phyloP scores from a whole-genome alignment of 2,797 vertebrate genomes.

The Pseudopleuronectes americanus region DNA sequence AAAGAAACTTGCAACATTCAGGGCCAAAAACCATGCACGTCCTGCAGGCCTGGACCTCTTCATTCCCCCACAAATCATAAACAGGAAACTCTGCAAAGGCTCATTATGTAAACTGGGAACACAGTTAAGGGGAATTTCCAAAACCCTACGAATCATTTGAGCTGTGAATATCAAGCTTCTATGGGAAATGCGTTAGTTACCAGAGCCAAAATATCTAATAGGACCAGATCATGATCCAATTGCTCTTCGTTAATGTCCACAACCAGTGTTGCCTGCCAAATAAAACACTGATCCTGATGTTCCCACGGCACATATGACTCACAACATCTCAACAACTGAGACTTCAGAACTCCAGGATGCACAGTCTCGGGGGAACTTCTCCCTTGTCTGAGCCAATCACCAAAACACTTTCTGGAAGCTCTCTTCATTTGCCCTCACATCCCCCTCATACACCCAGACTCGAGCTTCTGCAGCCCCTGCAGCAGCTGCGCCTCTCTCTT shows the following conservation, averaged over 20 bases:
- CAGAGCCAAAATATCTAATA: too few relatives aligned
- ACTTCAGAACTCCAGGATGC: background rate
- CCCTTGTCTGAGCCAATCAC: background rate
- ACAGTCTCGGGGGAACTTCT: background rate
- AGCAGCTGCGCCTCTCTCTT: conserved; percentile 36
- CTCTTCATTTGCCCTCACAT: background rate
- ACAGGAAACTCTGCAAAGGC: background rate
- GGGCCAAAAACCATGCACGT: conserved; percentile 5
- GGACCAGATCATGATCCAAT: too few relatives aligned
- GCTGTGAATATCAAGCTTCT: too few relatives aligned
- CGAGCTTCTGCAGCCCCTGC: conserved; percentile 30
- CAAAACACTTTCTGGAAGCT: conserved; percentile 5
- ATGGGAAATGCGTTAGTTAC: too few relatives aligned
- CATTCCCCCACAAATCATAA: conserved; percentile 6
- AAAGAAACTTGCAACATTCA: too few relatives aligned
- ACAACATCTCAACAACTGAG: background rate
- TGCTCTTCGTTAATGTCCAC: background rate
- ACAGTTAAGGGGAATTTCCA: background rate
- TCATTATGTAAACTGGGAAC: background rate
- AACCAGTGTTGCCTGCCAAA: background rate
- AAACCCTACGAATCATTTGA: too few relatives aligned
- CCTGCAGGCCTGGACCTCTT: conserved; percentile 2
- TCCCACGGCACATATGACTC: background rate
- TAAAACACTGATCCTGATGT: background rate
- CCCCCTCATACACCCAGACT: conserved; percentile 26